Conservation (phyloP, 1,140 invertebrate species). For the Brachionus plicatilis region DNA sequence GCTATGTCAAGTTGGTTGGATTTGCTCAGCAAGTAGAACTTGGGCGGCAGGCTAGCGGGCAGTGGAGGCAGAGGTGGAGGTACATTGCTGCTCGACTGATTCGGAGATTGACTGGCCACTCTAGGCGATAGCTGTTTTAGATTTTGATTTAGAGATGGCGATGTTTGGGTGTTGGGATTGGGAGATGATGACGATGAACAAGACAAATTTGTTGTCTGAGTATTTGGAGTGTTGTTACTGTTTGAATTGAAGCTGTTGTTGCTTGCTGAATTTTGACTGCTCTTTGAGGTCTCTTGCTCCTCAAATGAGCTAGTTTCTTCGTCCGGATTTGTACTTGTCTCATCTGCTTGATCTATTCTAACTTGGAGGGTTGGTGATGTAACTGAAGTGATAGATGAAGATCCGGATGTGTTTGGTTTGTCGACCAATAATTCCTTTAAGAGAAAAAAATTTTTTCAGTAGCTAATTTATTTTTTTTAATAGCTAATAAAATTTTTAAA, state of each 20-base stretch:
- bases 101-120: not conserved
- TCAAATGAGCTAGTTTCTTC: not conserved
- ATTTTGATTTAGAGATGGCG: not conserved
- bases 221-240: not conserved
- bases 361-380: not conserved
- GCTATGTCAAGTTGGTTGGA: not conserved
- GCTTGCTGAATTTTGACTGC: not conserved
- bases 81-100: not conserved
- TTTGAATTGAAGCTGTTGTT: not conserved
- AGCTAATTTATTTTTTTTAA: no score
- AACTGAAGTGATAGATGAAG: not conserved
- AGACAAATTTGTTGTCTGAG: not conserved
- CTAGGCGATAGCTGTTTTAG: not conserved
- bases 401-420: not conserved
- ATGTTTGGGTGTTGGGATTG: not conserved
- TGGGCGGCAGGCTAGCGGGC: not conserved
- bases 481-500: no score
- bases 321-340: not conserved
- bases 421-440: not conserved
- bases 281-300: not conserved
- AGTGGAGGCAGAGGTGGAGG: not conserved
- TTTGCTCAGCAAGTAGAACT: not conserved
- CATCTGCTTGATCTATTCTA: not conserved
- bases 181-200: not conserved
- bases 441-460: no score